phyloP scores from a whole-genome alignment of 1,140 invertebrate genomes.

The Drosophila setifemur region DNA sequence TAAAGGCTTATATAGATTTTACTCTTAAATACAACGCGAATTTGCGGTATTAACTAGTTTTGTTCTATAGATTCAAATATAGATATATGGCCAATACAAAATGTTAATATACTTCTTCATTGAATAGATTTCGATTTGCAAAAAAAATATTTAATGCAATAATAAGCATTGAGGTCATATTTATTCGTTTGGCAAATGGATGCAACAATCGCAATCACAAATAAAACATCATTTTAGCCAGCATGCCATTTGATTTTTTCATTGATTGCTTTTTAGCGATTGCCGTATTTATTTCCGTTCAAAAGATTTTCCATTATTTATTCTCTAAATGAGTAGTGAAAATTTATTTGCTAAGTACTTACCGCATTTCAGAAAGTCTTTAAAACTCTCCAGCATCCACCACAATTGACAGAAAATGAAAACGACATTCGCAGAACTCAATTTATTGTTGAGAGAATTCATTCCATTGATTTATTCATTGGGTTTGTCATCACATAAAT shows the following conservation, averaged over 20 bases:
- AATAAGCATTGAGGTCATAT: not conserved
- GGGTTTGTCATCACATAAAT: constrained; percentile 61
- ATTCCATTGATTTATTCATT: constrained; percentile 51
- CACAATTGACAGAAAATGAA: constrained; percentile 11
- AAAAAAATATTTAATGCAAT: not conserved
- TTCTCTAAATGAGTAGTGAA: constrained; percentile 6
- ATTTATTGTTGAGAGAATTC: constrained; percentile 59
- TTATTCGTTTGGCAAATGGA: not conserved
- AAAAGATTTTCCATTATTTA: not conserved
- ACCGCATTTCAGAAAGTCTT: constrained; percentile 14
- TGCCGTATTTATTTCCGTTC: not conserved
- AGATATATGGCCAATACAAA: no score
- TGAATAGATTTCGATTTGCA: not conserved
- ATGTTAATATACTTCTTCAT: no score
- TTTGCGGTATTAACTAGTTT: no score
- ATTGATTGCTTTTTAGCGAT: not conserved
- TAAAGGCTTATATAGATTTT: constrained; percentile 3
- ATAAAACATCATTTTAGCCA: constrained; percentile 1
- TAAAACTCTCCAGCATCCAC: not conserved
- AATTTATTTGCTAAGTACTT: constrained; percentile 23
- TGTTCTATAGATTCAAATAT: no score
- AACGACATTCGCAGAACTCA: not conserved
- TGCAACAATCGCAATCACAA: constrained; percentile 8
- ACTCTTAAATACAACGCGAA: not conserved
- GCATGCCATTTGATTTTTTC: constrained; percentile 1